phyloP scores from a whole-genome alignment of 92 coral and sea anemone species.

The Phymanthus crucifer region DNA sequence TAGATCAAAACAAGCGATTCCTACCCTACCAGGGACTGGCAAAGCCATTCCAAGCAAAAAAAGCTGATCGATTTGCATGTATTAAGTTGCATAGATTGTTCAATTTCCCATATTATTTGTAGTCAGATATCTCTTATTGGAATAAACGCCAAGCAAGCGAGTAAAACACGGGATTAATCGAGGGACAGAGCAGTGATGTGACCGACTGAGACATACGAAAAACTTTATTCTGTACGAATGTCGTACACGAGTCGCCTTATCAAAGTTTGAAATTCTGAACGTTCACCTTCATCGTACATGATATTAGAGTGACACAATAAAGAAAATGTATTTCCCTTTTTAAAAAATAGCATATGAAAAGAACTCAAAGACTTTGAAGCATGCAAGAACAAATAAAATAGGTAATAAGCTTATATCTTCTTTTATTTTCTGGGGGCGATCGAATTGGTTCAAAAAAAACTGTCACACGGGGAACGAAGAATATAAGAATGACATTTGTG shows the following conservation, averaged over 20 bases:
- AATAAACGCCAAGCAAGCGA: neutral
- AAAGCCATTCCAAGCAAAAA: neutral
- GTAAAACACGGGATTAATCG: too few species aligned
- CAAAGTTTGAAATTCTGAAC: neutral
- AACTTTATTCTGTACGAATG: too few species aligned
- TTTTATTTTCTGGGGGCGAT: neutral
- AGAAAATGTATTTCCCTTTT: neutral
- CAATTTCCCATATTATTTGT: neutral
- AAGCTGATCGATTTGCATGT: neutral
- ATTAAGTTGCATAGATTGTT: neutral
- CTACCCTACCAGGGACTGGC: too few species aligned
- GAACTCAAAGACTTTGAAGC: conserved; percentile 36
- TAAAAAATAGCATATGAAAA: neutral
- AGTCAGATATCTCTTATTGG: neutral
- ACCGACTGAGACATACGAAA: too few species aligned
- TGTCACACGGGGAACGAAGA: conserved; percentile 1
- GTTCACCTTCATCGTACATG: neutral
- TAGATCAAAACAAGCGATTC: neutral
- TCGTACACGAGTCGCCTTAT: conserved; percentile 1
- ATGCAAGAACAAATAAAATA: conserved; percentile 8
- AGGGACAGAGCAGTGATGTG: too few species aligned
- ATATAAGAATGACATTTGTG: conserved; percentile 1
- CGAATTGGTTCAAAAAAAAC: conserved; percentile 3
- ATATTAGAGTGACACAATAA: neutral
- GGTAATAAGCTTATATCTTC: neutral